Conservation (phyloP, 2,888 invertebrate genomes). For the Oscheius sp. region DNA sequence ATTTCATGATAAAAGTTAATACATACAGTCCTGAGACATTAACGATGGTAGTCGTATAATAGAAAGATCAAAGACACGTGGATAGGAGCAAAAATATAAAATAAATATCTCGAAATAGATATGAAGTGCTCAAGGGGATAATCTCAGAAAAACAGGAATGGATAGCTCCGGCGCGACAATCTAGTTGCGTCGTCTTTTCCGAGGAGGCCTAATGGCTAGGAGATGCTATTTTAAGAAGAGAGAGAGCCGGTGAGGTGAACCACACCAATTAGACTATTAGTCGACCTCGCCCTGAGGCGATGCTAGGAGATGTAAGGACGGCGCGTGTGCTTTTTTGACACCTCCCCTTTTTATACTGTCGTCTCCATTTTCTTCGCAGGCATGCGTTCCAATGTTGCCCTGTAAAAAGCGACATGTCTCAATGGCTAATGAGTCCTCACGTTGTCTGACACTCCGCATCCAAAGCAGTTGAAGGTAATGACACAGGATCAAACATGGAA, state of each 20-base stretch:
- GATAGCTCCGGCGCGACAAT: slow-evolving; percentile 14
- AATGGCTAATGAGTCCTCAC: background rate
- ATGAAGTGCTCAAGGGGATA: slow-evolving; percentile 26
- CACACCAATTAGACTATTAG: slow-evolving; percentile 32
- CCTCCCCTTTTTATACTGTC: background rate
- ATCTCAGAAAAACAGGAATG: slow-evolving; percentile 1
- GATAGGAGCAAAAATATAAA: background rate
- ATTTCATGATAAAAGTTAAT: too few species aligned
- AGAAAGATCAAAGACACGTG: background rate
- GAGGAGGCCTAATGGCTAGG: slow-evolving; percentile 25
- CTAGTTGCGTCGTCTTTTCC: slow-evolving; percentile 28
- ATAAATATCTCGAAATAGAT: slow-evolving; percentile 19
- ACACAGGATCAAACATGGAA: slow-evolving; percentile 30
- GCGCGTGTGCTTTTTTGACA: background rate
- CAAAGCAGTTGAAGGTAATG: slow-evolving; percentile 16
- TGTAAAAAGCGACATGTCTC: slow-evolving; percentile 3
- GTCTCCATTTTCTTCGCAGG: slow-evolving; percentile 18
- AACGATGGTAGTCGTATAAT: background rate
- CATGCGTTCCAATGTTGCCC: slow-evolving; percentile 15
- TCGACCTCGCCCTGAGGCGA: slow-evolving; percentile 24
- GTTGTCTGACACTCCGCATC: slow-evolving; percentile 29
- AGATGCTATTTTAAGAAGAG: slow-evolving; percentile 20
- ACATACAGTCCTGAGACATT: background rate
- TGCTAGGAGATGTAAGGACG: slow-evolving; percentile 1
- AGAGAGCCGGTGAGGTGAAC: slow-evolving; percentile 24